These are phyloP conservation scores for Propsilocerus akamusi DNA, from an alignment of 1,140 invertebrate genomes.

Conservation along the genomic window DNA sequence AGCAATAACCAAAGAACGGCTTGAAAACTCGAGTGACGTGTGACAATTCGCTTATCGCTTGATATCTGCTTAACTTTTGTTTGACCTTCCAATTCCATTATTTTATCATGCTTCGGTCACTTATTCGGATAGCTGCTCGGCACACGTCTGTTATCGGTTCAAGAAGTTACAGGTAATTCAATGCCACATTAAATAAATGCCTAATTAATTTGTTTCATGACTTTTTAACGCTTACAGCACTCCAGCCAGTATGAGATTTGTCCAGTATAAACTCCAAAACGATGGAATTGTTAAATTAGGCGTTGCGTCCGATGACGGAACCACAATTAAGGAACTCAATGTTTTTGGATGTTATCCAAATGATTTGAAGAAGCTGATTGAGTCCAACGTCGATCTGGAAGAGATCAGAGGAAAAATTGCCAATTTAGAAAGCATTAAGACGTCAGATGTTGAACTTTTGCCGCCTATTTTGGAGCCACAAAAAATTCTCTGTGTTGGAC, in stretches of 20 bases:
- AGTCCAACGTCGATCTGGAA: conserved; percentile 10
- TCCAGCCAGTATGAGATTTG: conserved; percentile 20
- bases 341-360: conserved; percentile 13
- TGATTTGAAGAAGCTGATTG: conserved; percentile 15
- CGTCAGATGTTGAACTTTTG: conserved; percentile 31
- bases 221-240: too few species aligned
- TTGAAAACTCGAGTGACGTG: too few species aligned
- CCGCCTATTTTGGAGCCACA: conserved; percentile 50
- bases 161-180: too few species aligned
- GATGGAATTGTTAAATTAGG: conserved; percentile 17
- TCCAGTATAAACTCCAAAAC: conserved; percentile 20
- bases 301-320: conserved; percentile 17
- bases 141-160: too few species aligned
- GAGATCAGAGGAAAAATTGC: conserved; percentile 7
- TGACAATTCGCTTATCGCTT: too few species aligned
- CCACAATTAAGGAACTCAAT: conserved; percentile 14
- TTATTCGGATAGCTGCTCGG: too few species aligned
- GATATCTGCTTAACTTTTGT: too few species aligned
- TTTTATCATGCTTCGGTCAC: too few species aligned
- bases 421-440: conserved; percentile 11
- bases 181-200: too few species aligned
- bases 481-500: conserved; percentile 58
- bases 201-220: too few species aligned
- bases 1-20: too few species aligned
- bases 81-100: too few species aligned